Evolutionary conservation across 1,140 invertebrate species (phyloP), one percentile per base, ranked within the genome.

Genomic region (Tenebrio molitor): DNA sequence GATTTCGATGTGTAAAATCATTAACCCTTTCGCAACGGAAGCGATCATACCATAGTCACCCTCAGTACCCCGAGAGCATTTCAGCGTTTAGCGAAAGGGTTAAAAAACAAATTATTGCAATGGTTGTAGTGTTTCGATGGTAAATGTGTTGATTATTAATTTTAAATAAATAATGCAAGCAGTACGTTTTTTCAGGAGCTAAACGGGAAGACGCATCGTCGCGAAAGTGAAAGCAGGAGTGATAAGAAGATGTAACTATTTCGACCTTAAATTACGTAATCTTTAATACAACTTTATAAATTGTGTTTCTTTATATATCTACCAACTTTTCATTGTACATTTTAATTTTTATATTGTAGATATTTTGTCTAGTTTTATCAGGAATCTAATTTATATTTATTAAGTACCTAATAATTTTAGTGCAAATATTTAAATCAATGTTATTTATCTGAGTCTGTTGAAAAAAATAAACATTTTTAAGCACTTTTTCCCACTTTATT

Each of bases 401-500:
- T 41, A n/a, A 8, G 17, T 19, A 50, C 17, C 44, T 21, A 10
- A 46, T 16, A 15, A 3, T 21, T 50, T 50, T 50, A 50, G 44
- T 50, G 17, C 17, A 50, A 50, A 50, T 50, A 17, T 12, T 50
- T 50, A 10, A 41, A 10, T 33, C n/a, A 46, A 46, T 46, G 42
- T 46, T 46, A 46, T 46, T 46, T 46, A 46, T 15, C 42, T 15
- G 0, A 46, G 8, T 16, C 14, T 46, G 42, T 46, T 46, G 42
- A 46, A 16, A 46, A 46, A 15, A 46, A 15, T 15, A 16, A 46
- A 16, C 17, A 16, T 15, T 3, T 1, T 46, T 46, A 46, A 15
- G 10, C 4, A 33, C 10, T 33, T n/a, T n/a, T n/a, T n/a, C n/a
- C n/a, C n/a, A n/a, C n/a, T n/a, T n/a, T n/a, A n/a, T n/a, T n/a